A percentile compares a stretch with the other conserved stretches of the same genome.
Evolutionary conservation across 23 tunicate genomes (phyloP).

Genomic region (Corella eumyota): DNA sequence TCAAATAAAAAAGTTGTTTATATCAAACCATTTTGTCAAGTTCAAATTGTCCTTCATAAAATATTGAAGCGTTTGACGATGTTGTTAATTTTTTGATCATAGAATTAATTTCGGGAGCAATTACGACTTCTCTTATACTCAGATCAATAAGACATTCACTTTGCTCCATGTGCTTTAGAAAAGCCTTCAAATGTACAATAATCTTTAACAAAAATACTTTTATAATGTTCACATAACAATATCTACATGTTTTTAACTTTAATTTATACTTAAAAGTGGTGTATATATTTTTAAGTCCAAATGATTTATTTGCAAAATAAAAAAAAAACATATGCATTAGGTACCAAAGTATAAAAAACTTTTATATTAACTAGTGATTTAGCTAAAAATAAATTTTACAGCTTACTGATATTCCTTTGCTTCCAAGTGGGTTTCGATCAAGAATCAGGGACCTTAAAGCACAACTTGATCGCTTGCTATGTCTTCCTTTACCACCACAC

Average conservation of each 20-base stretch:
- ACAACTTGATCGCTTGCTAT: conserved; percentile 36
- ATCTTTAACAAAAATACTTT: too few species aligned
- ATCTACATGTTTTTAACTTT: too few species aligned
- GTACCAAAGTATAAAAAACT: not conserved
- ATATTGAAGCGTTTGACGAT: conserved; percentile 6
- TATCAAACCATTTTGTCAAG: conserved; percentile 21
- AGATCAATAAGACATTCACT: conserved; percentile 22
- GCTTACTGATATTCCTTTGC: conserved; percentile 35
- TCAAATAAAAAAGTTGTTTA: too few species aligned
- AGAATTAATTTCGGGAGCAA: conserved; percentile 12
- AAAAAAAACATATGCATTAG: too few species aligned
- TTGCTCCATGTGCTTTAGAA: conserved; percentile 37
- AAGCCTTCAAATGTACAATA: conserved; percentile 3
- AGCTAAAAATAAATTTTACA: not conserved
- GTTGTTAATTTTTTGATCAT: conserved; percentile 1
- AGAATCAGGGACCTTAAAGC: conserved; percentile 27
- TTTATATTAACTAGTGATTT: not conserved
- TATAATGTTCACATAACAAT: too few species aligned
- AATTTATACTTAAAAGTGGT: too few species aligned
- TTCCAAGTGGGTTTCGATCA: conserved; percentile 64
- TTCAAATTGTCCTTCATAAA: conserved; percentile 39
- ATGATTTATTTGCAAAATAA: too few species aligned
- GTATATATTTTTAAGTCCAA: too few species aligned
- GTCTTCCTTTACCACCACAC: conserved; percentile 30
- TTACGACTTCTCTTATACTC: conserved; percentile 51